Base-by-base conservation (phyloP, 1,140 invertebrate species). In the Phthorimaea operculella region DNA sequence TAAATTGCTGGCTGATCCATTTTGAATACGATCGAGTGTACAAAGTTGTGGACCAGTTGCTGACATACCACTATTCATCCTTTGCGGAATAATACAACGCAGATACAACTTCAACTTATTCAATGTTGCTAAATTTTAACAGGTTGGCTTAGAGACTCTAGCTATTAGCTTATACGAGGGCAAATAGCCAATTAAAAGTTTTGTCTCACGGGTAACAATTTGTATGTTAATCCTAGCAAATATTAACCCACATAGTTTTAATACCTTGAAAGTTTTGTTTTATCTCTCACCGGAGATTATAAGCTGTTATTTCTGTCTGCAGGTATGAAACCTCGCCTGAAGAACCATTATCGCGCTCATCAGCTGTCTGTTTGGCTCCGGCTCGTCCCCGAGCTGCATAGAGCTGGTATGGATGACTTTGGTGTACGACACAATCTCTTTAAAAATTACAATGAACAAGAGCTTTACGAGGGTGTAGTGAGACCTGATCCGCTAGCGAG, bases 341-440 rank as follows among this genome's bases (percentile, higher is more conserved):
- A 96, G 74, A 96, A 97, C 83, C 97, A 98, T 80, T 98, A 96
- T 83, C 89, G 96, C 12, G 95, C 96, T 8, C 94, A 96, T 83
- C 95, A 97, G 70, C 86, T 98, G 12, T 97, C 96, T 1, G 95
- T 98, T 42, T 98, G 97, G 97, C 85, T 96, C 4, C 90, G 95
- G 33, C 89, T 98, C 0, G 93, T 99, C 44, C 97, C 97, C 0
- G 95, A 97, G 77, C 88, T 98, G 5, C 96, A 98, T 79, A 87
- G 92, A 45, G 92, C 93, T 0, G 94, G 94, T 12, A 94, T 95
- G 92, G 93, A 95, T 65, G 93, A 95, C 79, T 93, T 94, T 12
- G 92, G 92, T 51, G 90, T 92, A 3, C 87, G 91, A 52, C 94
- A 95, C 83, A 95, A 95, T 83, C 87, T 95, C 50, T 95, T 96